Base-by-base conservation (phyloP, 2,113 vertebrate species). In the Phalacrocorax aristotelis region DNA sequence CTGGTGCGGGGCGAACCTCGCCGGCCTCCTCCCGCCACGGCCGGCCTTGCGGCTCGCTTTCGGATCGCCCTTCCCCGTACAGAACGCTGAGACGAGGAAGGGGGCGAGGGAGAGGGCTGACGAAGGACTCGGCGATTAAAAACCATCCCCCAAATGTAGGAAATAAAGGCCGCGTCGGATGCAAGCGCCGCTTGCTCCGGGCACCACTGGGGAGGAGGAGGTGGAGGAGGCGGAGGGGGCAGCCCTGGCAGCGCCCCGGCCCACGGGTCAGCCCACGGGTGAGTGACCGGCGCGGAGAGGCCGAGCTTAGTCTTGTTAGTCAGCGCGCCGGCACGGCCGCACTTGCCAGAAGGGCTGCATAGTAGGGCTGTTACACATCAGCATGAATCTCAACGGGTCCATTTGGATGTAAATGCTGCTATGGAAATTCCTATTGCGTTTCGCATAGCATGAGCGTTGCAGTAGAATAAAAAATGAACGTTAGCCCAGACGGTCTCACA, bases 351-450 rank as follows among this genome's bases (percentile, higher is more conserved):
- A 77, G 79, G 71, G 85, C 85, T 62, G 90, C 66, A 1, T 46
- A 19, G 66, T 46, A 29, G 82, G 68, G 11, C 92, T 85, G 70
- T 82, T 87, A 62, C 77, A 64, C 87, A 86, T 83, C 92, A 58
- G 76, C 92, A 1, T 69, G 92, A 66, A 78, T 80, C 95, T 86
- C 85, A 58, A 13, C 76, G 94, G 90, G 94, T 94, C 89, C 80
- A 66, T 95, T 96, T 60, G 96, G 92, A 95, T 97, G 90, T 88
- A 90, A 91, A 84, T 93, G 91, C 78, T 55, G 87, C 57, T 64
- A n/a, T 95, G 96, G 96, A 96, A 96, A 96, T 94, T 87, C 90
- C 82, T 87, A 5, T 87, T 91, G 93, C 87, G 68, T 94, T 96
- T 90, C 79, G 68, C 93, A 52, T 88, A 92, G 96, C 85, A 2